Evolutionary conservation across 2,888 invertebrate species (phyloP), one percentile per base, ranked within the genome.

Genomic region (Catocala fraxini): DNA sequence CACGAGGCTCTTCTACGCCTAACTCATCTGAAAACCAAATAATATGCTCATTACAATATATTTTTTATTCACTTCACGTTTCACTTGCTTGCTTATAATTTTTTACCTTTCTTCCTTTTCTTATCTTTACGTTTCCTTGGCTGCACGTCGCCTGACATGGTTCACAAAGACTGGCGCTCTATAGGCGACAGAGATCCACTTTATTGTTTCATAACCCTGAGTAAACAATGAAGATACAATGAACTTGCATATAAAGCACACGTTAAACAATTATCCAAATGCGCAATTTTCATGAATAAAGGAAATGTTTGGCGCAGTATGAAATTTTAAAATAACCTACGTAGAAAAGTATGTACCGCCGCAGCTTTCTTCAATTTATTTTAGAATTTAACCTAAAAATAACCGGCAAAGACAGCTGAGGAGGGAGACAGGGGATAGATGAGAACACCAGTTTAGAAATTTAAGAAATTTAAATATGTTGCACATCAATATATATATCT

Each of bases 111-210:
- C 92, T 96, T 97, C 87, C 96, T 96, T 89, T 96, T 96, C 91
- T 97, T 98, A 88, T 97, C 97, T 93, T 97, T 97, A 80, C 97
- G 96, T 92, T 97, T 97, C 85, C 97, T 96, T 85, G 97, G 97
- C 91, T 97, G 97, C 81, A 97, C 97, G 94, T 98, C 97, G 81
- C 97, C 97, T 88, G 97, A 97, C 98, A 98, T 97, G 90, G 89
- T 95, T 90, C 80, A 84, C 77, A 86, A 81, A 78, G 73, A 83
- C 89, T 91, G 90, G 87, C 91, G 89, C 91, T 88, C 85, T 77
- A 81, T 68, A 86, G 84, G 92, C 92, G 91, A 87, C 89, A 87
- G 87, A 85, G 82, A 82, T 77, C 72, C 75, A 78, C 82, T 84
- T 85, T 92, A 93, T 82, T 92, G 92, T 91, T 92, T 93, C 93